Base-by-base conservation (phyloP, 2,888 invertebrate species). In the Ceriagrion tenellum region DNA sequence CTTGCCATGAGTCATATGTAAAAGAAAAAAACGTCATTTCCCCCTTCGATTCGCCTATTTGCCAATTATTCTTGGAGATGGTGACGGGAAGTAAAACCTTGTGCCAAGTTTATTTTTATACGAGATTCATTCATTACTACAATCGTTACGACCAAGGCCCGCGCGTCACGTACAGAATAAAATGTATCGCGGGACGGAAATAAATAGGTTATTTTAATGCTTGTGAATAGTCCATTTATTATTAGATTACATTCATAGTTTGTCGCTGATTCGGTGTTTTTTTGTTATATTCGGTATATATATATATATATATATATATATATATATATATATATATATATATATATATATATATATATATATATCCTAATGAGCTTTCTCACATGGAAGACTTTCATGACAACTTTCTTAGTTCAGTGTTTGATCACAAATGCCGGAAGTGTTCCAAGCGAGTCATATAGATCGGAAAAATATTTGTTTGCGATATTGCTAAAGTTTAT, bases 51-150 rank as follows among this genome's bases (percentile, higher is more conserved):
- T 59, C 8, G 30, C 10, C n/a, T 2, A 81, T 59, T 16, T 35
- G n/a, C 81, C 30, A 35, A 35, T 12, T 81, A 81, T 81, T 81
- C 81, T 81, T 81, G 30, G 35, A 35, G 81, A 81, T 3, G 81
- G 16, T 35, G 81, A 81, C 30, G 35, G 16, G 81, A 23, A n/a
- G 69, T 69, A 69, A 69, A 69, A 18, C 12, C 35, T 35, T 35
- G 81, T 16, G 81, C 81, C 81, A 81, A 81, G 81, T 23, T 35
- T 81, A 81, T 81, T 35, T 81, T 81, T 81, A 18, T 26, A 26
- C 35, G 30, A 30, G 81, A 81, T 81, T 35, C 81, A 81, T 81
- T 81, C 81, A 81, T 81, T 81, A 81, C 8, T 81, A 35, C 81
- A 81, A 35, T 81, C 81, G 35, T 35, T 30, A 81, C 81, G 35